Evolutionary conservation across 2,797 vertebrate genomes (phyloP), one percentile per base, ranked within the genome.

Genomic region (Eutrigla gurnardus): DNA sequence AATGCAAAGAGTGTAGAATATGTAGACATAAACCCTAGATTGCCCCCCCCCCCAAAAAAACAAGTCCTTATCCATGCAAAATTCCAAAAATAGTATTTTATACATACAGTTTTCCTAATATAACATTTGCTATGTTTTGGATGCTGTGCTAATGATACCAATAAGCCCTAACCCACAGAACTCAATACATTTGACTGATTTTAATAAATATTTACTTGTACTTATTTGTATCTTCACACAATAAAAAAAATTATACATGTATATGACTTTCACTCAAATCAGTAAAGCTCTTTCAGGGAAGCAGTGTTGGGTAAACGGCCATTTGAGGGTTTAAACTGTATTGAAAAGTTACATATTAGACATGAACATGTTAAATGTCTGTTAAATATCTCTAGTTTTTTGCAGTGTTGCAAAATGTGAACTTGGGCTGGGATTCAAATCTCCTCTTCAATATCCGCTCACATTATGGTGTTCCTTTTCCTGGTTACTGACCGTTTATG

Each of bases 401-500:
- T 25, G 5, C 15, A 8, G 39, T 55, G 12, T 36, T 6, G 14
- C 8, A 50, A 69, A 40, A n/a, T 42, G 11, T 36, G 14, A 6
- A 5, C 45, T 54, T 62, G 5, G 1, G 8, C 14, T 33, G 36
- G 13, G 65, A 33, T 18, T 40, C 4, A 4, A 2, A 18, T 36
- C 12, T 36, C 7, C 33, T 32, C 69, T 36, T n/a, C 6, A 58
- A 35, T 65, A 42, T 49, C 37, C 4, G 3, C 6, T 49, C 35
- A 10, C 36, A 6, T 33, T 18, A 7, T 3, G 14, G 8, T 40
- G n/a, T 36, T 36, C 6, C 1, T 52, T 36, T 35, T 35, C 15
- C 49, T 58, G 55, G 11, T 39, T 57, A 45, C 40, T 45, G 14
- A 63, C 11, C 39, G 18, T 73, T 42, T 50, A 12, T 45, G 46